These are phyloP conservation scores for Synergus laeviventris DNA, from an alignment of 2,888 invertebrate genomes.

Conservation along the genomic window DNA sequence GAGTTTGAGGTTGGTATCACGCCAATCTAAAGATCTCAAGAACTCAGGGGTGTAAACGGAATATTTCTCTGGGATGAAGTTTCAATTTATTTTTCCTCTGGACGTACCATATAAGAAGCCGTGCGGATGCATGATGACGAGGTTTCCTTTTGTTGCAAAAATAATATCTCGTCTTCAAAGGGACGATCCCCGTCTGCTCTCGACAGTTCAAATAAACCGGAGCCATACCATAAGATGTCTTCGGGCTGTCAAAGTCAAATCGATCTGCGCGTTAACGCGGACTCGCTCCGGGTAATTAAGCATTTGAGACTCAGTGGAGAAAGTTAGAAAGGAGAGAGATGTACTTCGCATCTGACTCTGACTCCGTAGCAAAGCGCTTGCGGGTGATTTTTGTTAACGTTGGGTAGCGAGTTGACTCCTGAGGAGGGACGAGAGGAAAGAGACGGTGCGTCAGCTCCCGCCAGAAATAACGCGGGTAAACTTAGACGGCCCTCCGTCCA, in stretches of 20 bases:
- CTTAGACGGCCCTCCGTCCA: slow-evolving; percentile 69
- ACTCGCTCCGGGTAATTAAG: slow-evolving; percentile 47
- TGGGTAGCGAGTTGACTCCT: slow-evolving; percentile 41
- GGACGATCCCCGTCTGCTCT: not conserved
- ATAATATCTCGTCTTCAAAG: slow-evolving; percentile 19
- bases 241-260: slow-evolving; percentile 36
- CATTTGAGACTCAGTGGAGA: slow-evolving; percentile 46
- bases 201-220: not conserved
- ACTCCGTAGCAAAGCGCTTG: slow-evolving; percentile 43
- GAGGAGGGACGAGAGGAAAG: slow-evolving; percentile 44
- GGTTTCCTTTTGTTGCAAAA: slow-evolving; percentile 27
- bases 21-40: not conserved
- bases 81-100: slow-evolving; percentile 3
- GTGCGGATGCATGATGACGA: too few species aligned
- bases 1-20: not conserved
- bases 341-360: slow-evolving; percentile 38
- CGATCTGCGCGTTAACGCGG: slow-evolving; percentile 12
- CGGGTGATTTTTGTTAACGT: slow-evolving; percentile 47
- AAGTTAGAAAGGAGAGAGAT: not conserved
- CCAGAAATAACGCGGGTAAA: slow-evolving; percentile 73
- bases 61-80: not conserved
- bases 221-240: slow-evolving; percentile 22
- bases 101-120: not conserved
- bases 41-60: not conserved
- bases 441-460: slow-evolving; percentile 74